Evolutionary conservation across 1,140 invertebrate genomes (phyloP).

Genomic region (Euschistus heros): DNA sequence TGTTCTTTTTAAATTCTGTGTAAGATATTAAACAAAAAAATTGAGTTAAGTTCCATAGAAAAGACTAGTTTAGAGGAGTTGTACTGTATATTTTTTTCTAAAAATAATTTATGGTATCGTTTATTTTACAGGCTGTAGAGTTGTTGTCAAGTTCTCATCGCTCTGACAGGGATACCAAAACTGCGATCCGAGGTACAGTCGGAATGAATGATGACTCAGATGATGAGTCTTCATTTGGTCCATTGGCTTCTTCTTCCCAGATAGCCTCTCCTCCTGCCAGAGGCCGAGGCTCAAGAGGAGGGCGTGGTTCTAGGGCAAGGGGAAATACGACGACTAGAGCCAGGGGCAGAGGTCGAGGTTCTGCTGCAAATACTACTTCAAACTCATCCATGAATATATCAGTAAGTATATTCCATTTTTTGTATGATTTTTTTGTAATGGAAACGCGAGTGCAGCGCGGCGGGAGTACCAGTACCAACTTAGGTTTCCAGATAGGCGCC

Average conservation of each 20-base stretch:
- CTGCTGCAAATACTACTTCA: too few species aligned
- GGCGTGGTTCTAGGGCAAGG: constrained; percentile 1
- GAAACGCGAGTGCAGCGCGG: too few species aligned
- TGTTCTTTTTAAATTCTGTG: not conserved
- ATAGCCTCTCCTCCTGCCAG: too few species aligned
- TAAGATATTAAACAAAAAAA: too few species aligned
- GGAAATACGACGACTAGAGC: not conserved
- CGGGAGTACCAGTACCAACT: too few species aligned
- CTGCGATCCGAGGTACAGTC: not conserved
- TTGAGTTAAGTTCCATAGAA: too few species aligned
- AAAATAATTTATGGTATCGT: not conserved
- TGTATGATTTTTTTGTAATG: too few species aligned
- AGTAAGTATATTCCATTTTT: too few species aligned
- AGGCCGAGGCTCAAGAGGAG: constrained; percentile 11
- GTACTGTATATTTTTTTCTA: not conserved
- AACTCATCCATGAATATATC: too few species aligned
- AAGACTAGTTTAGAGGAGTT: too few species aligned
- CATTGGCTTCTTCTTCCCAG: not conserved
- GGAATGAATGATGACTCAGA: not conserved
- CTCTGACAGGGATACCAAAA: too few species aligned
- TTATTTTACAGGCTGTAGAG: constrained; percentile 1
- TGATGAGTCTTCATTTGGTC: not conserved
- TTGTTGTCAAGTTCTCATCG: not conserved
- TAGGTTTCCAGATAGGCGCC: too few species aligned
- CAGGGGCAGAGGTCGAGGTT: not conserved